A percentile compares a stretch with the other conserved stretches of the same genome.
Conservation (phyloP, 2,797 vertebrate species). For the Babyrousa celebensis region DNA sequence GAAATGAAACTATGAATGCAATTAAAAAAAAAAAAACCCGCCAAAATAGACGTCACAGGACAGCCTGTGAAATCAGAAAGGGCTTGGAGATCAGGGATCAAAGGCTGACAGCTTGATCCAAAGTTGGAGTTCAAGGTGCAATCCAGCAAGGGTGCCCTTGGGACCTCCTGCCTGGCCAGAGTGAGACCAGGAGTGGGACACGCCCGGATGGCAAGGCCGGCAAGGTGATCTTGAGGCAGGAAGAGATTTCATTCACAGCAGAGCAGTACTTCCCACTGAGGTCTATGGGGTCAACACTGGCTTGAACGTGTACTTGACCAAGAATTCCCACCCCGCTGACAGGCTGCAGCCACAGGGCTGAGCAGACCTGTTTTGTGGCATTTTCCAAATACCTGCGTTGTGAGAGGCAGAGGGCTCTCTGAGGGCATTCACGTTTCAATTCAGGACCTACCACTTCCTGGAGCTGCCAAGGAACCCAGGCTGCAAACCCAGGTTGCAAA, state of each 20-base stretch:
- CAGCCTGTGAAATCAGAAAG: neutral
- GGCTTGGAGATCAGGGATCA: neutral
- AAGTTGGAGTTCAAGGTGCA: neutral
- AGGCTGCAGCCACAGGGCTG: neutral
- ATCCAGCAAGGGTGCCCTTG: neutral
- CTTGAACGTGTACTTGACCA: constrained; percentile 1
- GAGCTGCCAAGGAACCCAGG: neutral
- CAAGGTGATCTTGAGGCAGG: neutral
- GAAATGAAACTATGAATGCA: neutral
- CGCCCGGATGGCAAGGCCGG: accelerated
- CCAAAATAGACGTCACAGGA: neutral
- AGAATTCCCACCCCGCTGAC: neutral
- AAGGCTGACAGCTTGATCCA: too few relatives aligned
- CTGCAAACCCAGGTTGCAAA: neutral
- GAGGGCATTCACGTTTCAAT: neutral
- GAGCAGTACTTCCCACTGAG: neutral
- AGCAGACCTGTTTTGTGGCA: constrained; percentile 60
- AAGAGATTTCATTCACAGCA: accelerated
- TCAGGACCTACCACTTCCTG: neutral
- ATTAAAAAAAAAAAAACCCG: neutral
- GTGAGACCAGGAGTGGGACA: neutral
- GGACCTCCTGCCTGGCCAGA: neutral
- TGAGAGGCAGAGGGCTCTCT: neutral
- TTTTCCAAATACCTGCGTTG: constrained; percentile 69
- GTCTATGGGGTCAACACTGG: neutral